Evolutionary conservation across 2,888 invertebrate species (phyloP), one percentile per base, ranked within the genome.

Genomic region (Cerceris rybyensis): DNA sequence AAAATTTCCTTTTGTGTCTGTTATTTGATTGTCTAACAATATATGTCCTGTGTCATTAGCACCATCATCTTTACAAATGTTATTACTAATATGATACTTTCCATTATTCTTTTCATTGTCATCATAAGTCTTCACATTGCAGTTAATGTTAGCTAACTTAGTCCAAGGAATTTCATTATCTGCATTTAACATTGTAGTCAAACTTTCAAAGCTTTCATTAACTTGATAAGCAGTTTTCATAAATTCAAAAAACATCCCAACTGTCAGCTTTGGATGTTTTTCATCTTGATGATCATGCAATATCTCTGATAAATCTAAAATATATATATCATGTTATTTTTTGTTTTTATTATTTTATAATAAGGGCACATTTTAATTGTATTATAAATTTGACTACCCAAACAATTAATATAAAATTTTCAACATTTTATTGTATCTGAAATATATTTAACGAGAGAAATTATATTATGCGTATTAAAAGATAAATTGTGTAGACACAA

Each of bases 141-240:
- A 84, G 80, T 93, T 91, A 49, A 91, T 92, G 87, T 93, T 93
- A 78, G 93, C 93, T 14, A 93, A 83, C 83, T 93, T 92, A 49
- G 92, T 89, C 94, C 94, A 94, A 81, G 93, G 92, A 41, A 94
- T 93, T 72, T 93, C 93, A 75, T 93, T 94, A 16, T 91, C 91
- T 75, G 84, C 82, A 8, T 86, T 82, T 13, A 91, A 75, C 16
- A 89, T 84, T 13, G 91, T 87, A 0, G 93, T 89, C 46, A 93
- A 86, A 43, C 91, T 93, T 81, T 94, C 93, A 59, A 93, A 90
- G 78, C 91, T 93, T 52, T 93, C 93, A 72, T 93, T 93, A 4
- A 96, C 95, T 93, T 96, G 95, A 91, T 96, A 96, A 0, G 96
- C 96, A 7, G 95, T 95, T 90, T 95, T 95, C 93, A 96, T 94